Conservation (phyloP, 2,888 invertebrate species). For the Athalia cordata region DNA sequence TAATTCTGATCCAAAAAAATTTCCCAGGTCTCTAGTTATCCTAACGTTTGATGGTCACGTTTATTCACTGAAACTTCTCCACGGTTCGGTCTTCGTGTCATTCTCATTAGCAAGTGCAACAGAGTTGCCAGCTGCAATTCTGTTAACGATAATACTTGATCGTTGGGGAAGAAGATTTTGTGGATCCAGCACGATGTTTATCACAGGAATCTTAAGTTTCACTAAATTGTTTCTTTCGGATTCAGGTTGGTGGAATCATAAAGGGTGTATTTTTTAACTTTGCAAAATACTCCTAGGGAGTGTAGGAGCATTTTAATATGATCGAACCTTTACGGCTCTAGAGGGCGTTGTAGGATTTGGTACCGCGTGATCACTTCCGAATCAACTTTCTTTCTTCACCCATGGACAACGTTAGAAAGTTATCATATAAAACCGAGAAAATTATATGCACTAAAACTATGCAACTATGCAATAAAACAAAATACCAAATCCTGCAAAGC, state of each 20-base stretch:
- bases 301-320: too few relatives aligned
- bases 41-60: slow-evolving; percentile 92
- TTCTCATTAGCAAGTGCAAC: slow-evolving; percentile 90
- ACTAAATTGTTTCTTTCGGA: slow-evolving; percentile 23
- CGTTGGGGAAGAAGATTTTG: slow-evolving; percentile 90
- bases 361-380: too few relatives aligned
- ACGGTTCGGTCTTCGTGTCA: slow-evolving; percentile 87
- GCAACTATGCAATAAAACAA: too few relatives aligned
- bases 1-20: not conserved
- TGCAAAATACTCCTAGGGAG: too few relatives aligned
- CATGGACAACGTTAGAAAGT: too few relatives aligned
- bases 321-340: too few relatives aligned
- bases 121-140: slow-evolving; percentile 88
- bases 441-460: too few relatives aligned
- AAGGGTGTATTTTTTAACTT: too few relatives aligned
- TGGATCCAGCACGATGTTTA: slow-evolving; percentile 86
- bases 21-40: slow-evolving; percentile 83
- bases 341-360: too few relatives aligned
- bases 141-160: slow-evolving; percentile 84
- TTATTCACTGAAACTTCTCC: slow-evolving; percentile 88
- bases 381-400: too few relatives aligned
- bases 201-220: slow-evolving; percentile 86
- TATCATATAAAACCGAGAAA: too few relatives aligned
- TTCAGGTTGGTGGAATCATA: slow-evolving; percentile 4
- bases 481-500: too few relatives aligned